Conservation (phyloP, 2,797 vertebrate species). For the Euthynnus affinis region DNA sequence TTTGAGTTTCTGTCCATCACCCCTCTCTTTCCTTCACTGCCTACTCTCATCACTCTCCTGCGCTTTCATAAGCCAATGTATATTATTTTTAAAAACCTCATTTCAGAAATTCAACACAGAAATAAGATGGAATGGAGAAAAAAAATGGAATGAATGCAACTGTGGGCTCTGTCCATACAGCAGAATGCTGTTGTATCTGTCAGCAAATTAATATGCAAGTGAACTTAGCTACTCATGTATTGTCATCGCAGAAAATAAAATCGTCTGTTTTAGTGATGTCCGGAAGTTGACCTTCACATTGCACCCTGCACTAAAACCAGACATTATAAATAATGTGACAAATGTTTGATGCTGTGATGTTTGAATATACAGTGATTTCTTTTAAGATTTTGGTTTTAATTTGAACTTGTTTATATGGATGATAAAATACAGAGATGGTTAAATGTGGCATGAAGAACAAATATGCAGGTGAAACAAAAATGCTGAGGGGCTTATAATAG, state of each 20-base stretch:
- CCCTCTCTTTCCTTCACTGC: not conserved
- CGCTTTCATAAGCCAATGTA: not conserved
- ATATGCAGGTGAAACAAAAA: constrained; percentile 11
- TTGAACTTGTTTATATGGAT: not conserved
- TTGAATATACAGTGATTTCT: constrained; percentile 3
- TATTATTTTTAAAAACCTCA: constrained; percentile 14
- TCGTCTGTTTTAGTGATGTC: constrained; percentile 23
- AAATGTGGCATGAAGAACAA: not conserved
- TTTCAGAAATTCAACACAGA: constrained; percentile 30
- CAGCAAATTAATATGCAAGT: constrained; percentile 67
- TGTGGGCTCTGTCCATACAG: constrained; percentile 44
- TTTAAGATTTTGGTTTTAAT: not conserved
- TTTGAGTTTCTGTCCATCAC: constrained; percentile 16
- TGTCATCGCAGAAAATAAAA: constrained; percentile 6
- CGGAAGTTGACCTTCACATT: constrained; percentile 21
- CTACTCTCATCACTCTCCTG: not conserved
- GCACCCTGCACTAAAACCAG: constrained; percentile 4
- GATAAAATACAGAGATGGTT: constrained; percentile 22
- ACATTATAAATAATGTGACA: constrained; percentile 27
- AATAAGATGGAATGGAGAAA: constrained; percentile 40
- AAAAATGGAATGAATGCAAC: constrained; percentile 41
- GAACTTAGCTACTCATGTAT: constrained; percentile 30
- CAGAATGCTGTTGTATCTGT: constrained; percentile 41
- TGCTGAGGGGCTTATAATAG: constrained; percentile 7
- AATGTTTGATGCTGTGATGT: not conserved